Evolutionary conservation across 2,113 vertebrate genomes (phyloP).

Genomic region (Xiphorhynchus elegans): DNA sequence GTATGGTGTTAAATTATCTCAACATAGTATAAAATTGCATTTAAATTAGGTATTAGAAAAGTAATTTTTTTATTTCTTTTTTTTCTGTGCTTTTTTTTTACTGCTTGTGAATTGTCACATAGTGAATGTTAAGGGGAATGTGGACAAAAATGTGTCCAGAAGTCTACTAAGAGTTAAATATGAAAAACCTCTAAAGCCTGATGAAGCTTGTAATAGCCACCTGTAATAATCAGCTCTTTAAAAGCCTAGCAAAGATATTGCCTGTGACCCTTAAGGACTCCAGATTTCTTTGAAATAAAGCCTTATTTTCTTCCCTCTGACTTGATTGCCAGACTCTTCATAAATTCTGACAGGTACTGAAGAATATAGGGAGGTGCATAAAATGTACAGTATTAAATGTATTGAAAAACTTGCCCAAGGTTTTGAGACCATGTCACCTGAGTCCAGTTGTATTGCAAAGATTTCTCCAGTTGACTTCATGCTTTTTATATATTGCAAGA

Average conservation of each 20-base stretch:
- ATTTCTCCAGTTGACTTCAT: neutral
- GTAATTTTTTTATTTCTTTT: neutral
- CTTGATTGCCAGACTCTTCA: neutral
- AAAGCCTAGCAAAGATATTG: neutral
- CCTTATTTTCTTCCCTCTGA: neutral
- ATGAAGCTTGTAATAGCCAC: neutral
- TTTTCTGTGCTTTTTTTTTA: neutral
- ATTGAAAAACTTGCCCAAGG: neutral
- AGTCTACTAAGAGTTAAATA: neutral
- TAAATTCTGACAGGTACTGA: neutral
- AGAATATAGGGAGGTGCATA: neutral
- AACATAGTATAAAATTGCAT: neutral
- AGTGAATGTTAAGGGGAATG: neutral
- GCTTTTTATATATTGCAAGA: neutral
- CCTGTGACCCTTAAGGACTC: neutral
- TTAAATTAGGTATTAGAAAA: neutral
- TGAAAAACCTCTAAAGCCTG: neutral
- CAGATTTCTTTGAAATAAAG: neutral
- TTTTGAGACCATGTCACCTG: neutral
- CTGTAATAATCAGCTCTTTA: neutral
- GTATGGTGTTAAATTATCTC: slow-evolving; percentile 59
- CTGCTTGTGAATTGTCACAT: neutral
- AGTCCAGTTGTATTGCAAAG: neutral
- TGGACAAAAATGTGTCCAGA: neutral
- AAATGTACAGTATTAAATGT: neutral